A percentile compares a stretch with the other conserved stretches of the same genome.
Conservation (phyloP, 2,797 vertebrate species). For the Peromyscus nudipes region DNA sequence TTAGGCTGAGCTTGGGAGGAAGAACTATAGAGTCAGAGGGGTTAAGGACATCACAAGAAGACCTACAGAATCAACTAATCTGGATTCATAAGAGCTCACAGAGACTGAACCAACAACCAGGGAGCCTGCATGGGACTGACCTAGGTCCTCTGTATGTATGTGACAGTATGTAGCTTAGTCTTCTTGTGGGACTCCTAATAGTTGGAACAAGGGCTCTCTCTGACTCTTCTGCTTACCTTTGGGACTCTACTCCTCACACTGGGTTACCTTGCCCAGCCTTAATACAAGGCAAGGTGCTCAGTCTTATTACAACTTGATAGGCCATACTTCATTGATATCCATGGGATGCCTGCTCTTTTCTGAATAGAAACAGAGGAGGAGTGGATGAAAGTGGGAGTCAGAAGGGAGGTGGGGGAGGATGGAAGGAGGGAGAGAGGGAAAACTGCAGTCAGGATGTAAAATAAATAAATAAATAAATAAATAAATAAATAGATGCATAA, state of each 20-base stretch:
- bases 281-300: background rate
- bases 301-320: background rate
- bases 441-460: background rate
- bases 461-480: background rate
- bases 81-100: background rate
- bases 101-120: background rate
- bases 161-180: too few relatives aligned
- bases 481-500: background rate
- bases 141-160: too few relatives aligned
- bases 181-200: background rate
- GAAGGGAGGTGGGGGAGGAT: background rate
- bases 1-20: background rate
- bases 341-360: background rate
- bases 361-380: background rate
- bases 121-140: background rate
- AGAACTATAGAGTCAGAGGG: background rate
- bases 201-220: background rate
- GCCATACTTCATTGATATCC: background rate
- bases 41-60: background rate
- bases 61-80: too few relatives aligned
- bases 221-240: background rate
- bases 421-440: background rate
- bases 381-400: background rate
- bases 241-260: background rate
- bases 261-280: background rate